A percentile compares a stretch with the other conserved stretches of the same genome.
Conservation (phyloP, 2,113 vertebrate genomes). For the Helogale parvula region DNA sequence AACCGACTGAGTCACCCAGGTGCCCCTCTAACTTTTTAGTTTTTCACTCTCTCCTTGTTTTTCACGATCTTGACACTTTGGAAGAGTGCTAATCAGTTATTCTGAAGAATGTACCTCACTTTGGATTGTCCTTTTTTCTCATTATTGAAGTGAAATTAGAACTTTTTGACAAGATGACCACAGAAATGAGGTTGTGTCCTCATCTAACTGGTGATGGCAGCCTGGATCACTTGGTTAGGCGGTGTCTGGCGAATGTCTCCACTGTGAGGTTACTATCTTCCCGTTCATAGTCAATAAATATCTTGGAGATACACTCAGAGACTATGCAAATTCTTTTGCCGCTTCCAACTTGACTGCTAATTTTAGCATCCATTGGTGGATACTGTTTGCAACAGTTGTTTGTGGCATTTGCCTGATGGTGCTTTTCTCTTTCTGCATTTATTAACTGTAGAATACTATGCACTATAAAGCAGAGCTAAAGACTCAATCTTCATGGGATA, state of each 20-base stretch:
- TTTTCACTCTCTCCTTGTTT: neutral
- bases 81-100: neutral
- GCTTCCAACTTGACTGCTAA: conserved; percentile 1
- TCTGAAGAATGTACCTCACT: neutral
- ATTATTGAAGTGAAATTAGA: neutral
- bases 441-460: conserved; percentile 37
- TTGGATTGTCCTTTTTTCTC: conserved; percentile 20
- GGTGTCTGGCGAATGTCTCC: neutral
- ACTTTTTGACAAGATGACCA: neutral
- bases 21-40: neutral
- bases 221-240: neutral
- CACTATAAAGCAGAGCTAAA: neutral
- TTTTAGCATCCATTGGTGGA: conserved; percentile 43
- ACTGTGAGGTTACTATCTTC: neutral
- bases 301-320: conserved; percentile 22
- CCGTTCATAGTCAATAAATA: conserved; percentile 49
- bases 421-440: conserved; percentile 17
- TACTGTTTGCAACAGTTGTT: conserved; percentile 26
- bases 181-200: neutral
- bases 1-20: too few relatives aligned
- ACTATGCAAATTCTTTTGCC: conserved; percentile 3
- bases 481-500: neutral
- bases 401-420: neutral
- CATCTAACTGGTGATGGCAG: neutral
- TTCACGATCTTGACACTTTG: conserved; percentile 1